A percentile compares a stretch with the other conserved stretches of the same genome.
Evolutionary conservation across 35 echinoderm and acorn worm genomes (phyloP).

Genomic region (Patiria miniata): DNA sequence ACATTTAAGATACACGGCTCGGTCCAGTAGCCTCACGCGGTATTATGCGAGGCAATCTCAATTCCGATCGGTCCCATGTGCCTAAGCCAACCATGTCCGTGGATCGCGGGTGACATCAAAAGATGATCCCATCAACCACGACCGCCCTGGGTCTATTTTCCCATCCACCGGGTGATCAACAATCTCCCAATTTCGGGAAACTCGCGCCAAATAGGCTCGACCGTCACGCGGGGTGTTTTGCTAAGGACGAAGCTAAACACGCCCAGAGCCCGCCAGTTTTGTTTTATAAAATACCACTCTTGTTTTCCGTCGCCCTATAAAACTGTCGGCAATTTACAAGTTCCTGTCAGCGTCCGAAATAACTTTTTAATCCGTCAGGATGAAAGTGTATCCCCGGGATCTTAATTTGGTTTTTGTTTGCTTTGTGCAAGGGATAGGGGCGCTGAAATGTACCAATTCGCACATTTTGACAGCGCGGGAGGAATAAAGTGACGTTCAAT

Average conservation of each 20-base stretch:
- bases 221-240: neutral
- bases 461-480: too few species aligned
- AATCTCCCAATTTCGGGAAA: neutral
- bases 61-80: neutral
- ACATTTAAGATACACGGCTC: neutral
- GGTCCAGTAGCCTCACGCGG: neutral
- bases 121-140: slow-evolving; percentile 20
- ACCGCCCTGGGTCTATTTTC: neutral
- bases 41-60: neutral
- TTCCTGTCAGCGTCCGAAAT: too few species aligned
- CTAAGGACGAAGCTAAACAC: neutral
- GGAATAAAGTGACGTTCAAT: too few species aligned
- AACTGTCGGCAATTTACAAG: too few species aligned
- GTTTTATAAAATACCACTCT: too few species aligned
- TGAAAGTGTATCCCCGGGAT: too few species aligned
- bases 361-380: too few species aligned
- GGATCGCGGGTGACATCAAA: slow-evolving; percentile 12
- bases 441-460: too few species aligned
- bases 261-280: neutral
- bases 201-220: neutral
- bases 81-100: neutral
- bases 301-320: too few species aligned
- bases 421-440: too few species aligned
- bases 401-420: too few species aligned
- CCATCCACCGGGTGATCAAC: neutral